Base-by-base conservation (phyloP, 2,113 vertebrate species). In the Corythornis madagascariensis region DNA sequence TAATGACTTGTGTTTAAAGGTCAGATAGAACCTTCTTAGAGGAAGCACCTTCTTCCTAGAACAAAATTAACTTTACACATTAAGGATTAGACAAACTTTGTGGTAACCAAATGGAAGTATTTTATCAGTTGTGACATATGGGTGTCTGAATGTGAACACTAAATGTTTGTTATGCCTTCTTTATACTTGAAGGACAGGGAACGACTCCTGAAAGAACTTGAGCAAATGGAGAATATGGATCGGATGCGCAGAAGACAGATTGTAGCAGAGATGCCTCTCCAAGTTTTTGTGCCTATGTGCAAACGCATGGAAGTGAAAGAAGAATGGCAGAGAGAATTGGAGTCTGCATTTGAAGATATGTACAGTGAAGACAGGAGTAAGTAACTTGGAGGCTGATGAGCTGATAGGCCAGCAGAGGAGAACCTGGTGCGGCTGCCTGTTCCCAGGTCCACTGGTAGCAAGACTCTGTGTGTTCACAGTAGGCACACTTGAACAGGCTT, bases 281-380 rank as follows among this genome's bases (percentile, higher is more conserved):
- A 98, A 12, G 96, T 99, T 69, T 98, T 98, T 82, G 97, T 98
- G 93, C 98, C 98, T 7, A 94, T 98, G 0, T 98, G 97, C 88
- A 98, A 95, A 87, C 98, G 97, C 25, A 67, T 93, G n/a, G 98
- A 99, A 83, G 88, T 96, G 9, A 97, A 96, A 70, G 98, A 98
- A 28, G 98, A 99, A 53, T 95, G 98, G 96, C 99, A 99, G 97
- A 98, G 98, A 77, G 98, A 99, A 14, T 59, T 99, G 90, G 99
- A 99, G 95, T 97, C 98, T 35, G 98, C 98, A 19, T 99, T 99
- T 92, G 99, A 99, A 95, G 98, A 99, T 92, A 98, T 99, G 98
- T 99, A 97, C 69, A 98, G 95, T 8, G 98, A 97, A 92, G 98
- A 98, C 77, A 98, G 94, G 90, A 98, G 99, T 99, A 98, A 97